phyloP scores from a whole-genome alignment of 2,888 invertebrate species.

The Cylindroiulus punctatus region DNA sequence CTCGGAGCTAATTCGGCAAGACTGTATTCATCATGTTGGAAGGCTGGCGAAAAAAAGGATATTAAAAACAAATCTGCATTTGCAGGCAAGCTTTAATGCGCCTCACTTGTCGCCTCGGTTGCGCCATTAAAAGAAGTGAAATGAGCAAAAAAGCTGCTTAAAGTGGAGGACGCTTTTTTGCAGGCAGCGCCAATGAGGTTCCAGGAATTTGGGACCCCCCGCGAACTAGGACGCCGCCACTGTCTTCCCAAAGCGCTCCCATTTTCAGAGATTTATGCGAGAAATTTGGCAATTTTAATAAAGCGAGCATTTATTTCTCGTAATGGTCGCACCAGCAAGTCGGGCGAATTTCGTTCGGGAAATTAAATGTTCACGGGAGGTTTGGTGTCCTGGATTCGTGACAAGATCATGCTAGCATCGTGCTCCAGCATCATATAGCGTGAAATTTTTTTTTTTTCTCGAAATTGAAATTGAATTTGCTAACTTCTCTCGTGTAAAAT shows the following conservation, averaged over 20 bases:
- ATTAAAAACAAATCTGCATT: conserved; percentile 38
- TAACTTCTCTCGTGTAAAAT: too few species aligned
- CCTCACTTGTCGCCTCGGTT: conserved; percentile 2
- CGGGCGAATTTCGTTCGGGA: not conserved
- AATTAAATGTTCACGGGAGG: not conserved
- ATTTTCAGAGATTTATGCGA: not conserved
- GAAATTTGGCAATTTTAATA: conserved; percentile 23
- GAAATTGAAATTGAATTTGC: too few species aligned
- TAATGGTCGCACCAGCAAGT: not conserved
- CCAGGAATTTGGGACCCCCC: not conserved
- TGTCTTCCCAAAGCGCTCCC: not conserved
- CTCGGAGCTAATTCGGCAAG: conserved; percentile 29
- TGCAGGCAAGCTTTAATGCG: not conserved
- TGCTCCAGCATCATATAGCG: too few species aligned
- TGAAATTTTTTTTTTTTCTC: too few species aligned
- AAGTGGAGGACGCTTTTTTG: not conserved
- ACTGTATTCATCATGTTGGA: conserved; percentile 12
- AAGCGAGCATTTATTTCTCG: not conserved
- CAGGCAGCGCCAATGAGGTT: not conserved
- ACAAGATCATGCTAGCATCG: too few species aligned
- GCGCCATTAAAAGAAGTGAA: not conserved
- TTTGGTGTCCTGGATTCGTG: too few species aligned
- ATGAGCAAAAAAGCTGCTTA: not conserved
- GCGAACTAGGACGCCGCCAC: not conserved
- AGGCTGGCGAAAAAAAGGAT: conserved; percentile 25